Percentiles rank a stretch among this genome's conserved stretches.
Evolutionary conservation across 1,140 invertebrate species (phyloP).

Genomic region (Cataglyphis hispanica): DNA sequence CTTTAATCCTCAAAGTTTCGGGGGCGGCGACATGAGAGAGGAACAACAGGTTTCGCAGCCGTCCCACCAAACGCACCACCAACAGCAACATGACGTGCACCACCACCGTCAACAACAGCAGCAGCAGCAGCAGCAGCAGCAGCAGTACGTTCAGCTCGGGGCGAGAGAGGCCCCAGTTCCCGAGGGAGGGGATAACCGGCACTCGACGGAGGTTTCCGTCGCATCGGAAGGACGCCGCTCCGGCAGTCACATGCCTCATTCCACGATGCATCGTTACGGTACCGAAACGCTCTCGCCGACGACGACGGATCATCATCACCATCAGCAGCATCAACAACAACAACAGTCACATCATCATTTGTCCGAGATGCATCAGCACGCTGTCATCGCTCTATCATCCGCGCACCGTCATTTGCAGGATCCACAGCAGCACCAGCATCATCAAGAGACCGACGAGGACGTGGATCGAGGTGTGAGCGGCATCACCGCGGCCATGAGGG

Average conservation of each 20-base stretch:
- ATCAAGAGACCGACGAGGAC: conserved; percentile 68
- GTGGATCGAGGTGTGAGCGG: conserved; percentile 74
- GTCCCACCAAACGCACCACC: conserved; percentile 71
- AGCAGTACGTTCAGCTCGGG: conserved; percentile 73
- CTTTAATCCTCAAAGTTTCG: conserved; percentile 43
- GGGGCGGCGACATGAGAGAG: conserved; percentile 68
- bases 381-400: not conserved
- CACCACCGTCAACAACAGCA: conserved; percentile 61
- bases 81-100: conserved; percentile 61
- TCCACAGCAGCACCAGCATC: conserved; percentile 65
- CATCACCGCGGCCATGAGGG: conserved; percentile 79
- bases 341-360: conserved; percentile 72
- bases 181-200: conserved; percentile 83
- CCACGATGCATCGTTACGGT: conserved; percentile 84
- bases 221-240: conserved; percentile 78
- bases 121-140: conserved; percentile 58
- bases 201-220: conserved; percentile 75
- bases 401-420: conserved; percentile 64
- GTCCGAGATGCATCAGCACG: conserved; percentile 61
- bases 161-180: conserved; percentile 78
- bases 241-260: conserved; percentile 84
- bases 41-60: conserved; percentile 74
- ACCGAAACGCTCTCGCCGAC: conserved; percentile 81
- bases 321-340: conserved; percentile 72
- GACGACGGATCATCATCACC: conserved; percentile 77